Percentiles rank a stretch among this genome's conserved stretches.
Conservation (phyloP, 37 sponge, comb jelly and placozoan genomes). For the Aplysina aerophoba region DNA sequence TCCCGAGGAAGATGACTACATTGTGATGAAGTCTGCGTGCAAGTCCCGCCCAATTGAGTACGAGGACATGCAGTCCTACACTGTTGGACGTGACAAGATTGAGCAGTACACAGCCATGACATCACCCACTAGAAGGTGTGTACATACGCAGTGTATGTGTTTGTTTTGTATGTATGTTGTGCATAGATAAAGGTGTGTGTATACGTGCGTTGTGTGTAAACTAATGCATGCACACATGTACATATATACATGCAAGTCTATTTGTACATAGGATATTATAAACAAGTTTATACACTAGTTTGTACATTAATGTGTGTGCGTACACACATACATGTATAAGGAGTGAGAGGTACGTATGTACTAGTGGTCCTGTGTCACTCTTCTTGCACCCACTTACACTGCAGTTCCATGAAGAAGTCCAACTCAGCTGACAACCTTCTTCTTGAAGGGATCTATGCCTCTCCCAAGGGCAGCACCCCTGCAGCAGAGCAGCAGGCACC, state of each 20-base stretch:
- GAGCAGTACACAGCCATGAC: neutral
- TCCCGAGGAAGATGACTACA: neutral
- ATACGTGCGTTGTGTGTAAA: neutral
- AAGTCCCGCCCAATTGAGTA: neutral
- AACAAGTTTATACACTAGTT: neutral
- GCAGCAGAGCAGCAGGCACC: neutral
- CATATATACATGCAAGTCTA: neutral
- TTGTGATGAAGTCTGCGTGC: neutral
- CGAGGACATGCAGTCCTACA: neutral
- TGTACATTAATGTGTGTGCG: neutral
- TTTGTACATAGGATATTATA: neutral
- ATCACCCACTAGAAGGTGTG: constrained; percentile 5
- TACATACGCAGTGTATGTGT: neutral
- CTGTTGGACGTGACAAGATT: constrained; percentile 11
- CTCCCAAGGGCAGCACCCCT: neutral
- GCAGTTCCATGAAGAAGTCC: constrained; percentile 5
- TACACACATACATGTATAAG: neutral
- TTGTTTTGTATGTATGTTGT: no score
- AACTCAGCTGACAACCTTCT: constrained; percentile 1
- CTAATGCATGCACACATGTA: neutral
- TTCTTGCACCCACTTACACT: neutral
- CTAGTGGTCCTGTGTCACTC: neutral
- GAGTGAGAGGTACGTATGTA: neutral
- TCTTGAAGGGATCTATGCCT: neutral
- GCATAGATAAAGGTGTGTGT: neutral